These are phyloP conservation scores for Pollachius pollachius DNA, from an alignment of 2,113 vertebrate genomes.

Conservation along the genomic window DNA sequence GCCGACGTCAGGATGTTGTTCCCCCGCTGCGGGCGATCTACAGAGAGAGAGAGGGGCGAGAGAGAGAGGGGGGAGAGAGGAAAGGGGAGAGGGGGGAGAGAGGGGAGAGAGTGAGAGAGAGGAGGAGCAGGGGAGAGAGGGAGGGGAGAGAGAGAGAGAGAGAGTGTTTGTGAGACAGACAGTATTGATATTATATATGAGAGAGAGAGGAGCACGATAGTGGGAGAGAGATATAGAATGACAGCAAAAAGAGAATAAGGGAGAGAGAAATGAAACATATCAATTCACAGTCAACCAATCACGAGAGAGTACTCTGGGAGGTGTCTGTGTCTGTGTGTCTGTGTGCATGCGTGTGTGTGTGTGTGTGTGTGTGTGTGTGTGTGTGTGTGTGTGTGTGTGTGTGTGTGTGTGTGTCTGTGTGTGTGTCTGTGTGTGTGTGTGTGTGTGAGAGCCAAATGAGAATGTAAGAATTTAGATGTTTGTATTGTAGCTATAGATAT, in stretches of 20 bases:
- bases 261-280: not conserved
- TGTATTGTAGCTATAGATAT: slow-evolving; percentile 9
- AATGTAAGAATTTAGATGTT: not conserved
- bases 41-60: slow-evolving; percentile 20
- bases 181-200: not conserved
- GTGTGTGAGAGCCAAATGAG: not conserved
- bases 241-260: not conserved
- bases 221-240: not conserved
- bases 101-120: not conserved
- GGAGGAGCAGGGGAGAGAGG: not conserved
- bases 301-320: too few relatives aligned
- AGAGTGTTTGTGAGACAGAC: not conserved
- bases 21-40: slow-evolving; percentile 87
- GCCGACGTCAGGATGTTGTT: slow-evolving; percentile 98
- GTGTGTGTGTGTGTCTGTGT: not conserved
- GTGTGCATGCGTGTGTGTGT: not conserved
- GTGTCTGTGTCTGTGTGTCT: not conserved
- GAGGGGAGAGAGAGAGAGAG: not conserved
- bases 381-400: too few relatives aligned
- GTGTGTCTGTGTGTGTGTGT: not conserved
- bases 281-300: too few relatives aligned
- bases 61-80: slow-evolving; percentile 3
- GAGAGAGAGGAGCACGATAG: slow-evolving; percentile 2
- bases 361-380: not conserved
- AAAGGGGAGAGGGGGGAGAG: not conserved